Conservation (phyloP, 1,140 invertebrate species). For the Apis laboriosa region DNA sequence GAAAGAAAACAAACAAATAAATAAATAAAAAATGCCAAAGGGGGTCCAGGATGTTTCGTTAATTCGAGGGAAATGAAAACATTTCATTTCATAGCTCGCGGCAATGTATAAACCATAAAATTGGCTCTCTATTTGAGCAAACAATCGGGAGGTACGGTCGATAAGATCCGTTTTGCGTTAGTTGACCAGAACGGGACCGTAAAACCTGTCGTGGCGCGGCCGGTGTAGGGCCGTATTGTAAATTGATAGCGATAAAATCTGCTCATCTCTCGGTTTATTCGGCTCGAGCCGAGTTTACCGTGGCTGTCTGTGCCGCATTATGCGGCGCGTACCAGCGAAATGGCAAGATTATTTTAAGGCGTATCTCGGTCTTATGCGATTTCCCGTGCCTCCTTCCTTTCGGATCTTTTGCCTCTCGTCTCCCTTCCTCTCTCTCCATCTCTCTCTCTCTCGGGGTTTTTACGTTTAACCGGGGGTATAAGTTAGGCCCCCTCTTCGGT, state of each 20-base stretch:
- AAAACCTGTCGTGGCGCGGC: constrained; percentile 47
- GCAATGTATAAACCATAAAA: constrained; percentile 46
- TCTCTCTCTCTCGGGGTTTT: not conserved
- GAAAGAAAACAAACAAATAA: not conserved
- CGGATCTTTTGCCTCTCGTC: constrained; percentile 13
- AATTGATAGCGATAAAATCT: constrained; percentile 69
- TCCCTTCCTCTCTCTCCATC: not conserved
- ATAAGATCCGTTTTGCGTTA: constrained; percentile 61
- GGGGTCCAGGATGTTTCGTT: not conserved
- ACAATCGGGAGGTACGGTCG: constrained; percentile 57
- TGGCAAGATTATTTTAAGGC: constrained; percentile 65
- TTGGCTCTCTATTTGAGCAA: constrained; percentile 57
- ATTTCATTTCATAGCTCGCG: not conserved
- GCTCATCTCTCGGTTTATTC: constrained; percentile 62
- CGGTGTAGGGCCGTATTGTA: constrained; percentile 54
- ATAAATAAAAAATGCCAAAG: not conserved
- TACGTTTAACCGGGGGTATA: constrained; percentile 29
- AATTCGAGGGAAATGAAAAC: constrained; percentile 41
- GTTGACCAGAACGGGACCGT: constrained; percentile 54
- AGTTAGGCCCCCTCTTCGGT: constrained; percentile 21
- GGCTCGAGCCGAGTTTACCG: constrained; percentile 21
- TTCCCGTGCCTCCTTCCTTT: constrained; percentile 30
- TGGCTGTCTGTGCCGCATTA: constrained; percentile 14
- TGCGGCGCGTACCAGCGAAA: constrained; percentile 53
- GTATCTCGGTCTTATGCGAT: constrained; percentile 58